Conservation (phyloP, 2,888 invertebrate species). For the Caenorhabditis sulstoni region DNA sequence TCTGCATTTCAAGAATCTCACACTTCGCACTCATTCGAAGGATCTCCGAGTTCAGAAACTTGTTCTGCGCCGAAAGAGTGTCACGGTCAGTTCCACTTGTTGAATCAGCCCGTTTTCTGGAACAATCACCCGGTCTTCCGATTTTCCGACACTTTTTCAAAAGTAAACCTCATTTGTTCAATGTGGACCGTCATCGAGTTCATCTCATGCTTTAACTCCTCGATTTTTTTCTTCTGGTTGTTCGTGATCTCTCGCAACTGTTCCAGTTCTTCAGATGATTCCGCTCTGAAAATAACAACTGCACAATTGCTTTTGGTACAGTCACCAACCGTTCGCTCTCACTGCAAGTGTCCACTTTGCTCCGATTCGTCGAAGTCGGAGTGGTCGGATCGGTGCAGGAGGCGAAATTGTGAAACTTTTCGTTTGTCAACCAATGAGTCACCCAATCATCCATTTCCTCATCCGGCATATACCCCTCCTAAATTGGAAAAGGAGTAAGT, state of each 20-base stretch:
- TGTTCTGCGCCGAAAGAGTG: constrained; percentile 80
- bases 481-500: too few relatives aligned
- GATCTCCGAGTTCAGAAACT: constrained; percentile 83
- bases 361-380: constrained; percentile 56
- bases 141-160: too few relatives aligned
- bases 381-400: constrained; percentile 49
- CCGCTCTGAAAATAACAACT: constrained; percentile 53
- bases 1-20: constrained; percentile 46
- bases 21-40: constrained; percentile 81
- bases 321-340: constrained; percentile 54
- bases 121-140: background rate
- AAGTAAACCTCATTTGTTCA: constrained; percentile 59
- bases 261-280: constrained; percentile 67
- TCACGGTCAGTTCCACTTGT: constrained; percentile 44
- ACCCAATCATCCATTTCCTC: constrained; percentile 73
- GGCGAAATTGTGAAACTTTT: constrained; percentile 59
- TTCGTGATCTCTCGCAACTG: constrained; percentile 72
- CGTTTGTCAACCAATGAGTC: constrained; percentile 70
- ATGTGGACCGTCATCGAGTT: constrained; percentile 65
- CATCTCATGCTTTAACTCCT: constrained; percentile 67
- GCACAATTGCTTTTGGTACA: too few relatives aligned
- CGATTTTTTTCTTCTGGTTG: constrained; percentile 72
- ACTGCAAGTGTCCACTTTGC: constrained; percentile 55
- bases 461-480: constrained; percentile 49
- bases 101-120: constrained; percentile 49